These are phyloP conservation scores for Odontomachus brunneus DNA, from an alignment of 1,140 invertebrate genomes.

Conservation along the genomic window DNA sequence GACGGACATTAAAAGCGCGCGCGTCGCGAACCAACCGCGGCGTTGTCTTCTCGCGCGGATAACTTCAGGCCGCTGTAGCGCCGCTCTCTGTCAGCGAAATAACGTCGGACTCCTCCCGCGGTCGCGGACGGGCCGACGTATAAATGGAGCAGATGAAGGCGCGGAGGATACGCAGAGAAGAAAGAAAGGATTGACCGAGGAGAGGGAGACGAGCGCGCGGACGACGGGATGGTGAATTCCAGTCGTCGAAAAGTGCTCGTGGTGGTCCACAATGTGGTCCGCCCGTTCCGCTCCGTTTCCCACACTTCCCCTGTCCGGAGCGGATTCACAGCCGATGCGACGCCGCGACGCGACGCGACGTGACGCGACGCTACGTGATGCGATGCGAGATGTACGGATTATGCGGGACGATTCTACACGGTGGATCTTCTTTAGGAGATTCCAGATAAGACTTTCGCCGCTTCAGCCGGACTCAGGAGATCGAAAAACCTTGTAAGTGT, in stretches of 20 bases:
- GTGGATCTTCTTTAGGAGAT: not conserved
- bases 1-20: conserved; percentile 48
- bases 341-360: not conserved
- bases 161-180: conserved; percentile 6
- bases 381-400: not conserved
- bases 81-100: not conserved
- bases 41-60: not conserved
- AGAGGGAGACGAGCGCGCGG: conserved; percentile 19
- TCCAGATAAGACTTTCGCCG: not conserved
- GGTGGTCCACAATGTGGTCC: not conserved
- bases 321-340: not conserved
- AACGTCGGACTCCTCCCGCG: conserved; percentile 31
- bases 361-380: not conserved
- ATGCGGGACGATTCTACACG: not conserved
- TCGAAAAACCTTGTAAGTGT: not conserved
- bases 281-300: not conserved
- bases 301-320: not conserved
- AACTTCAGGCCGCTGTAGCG: not conserved
- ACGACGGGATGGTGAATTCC: conserved; percentile 46
- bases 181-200: conserved; percentile 14
- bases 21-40: conserved; percentile 14
- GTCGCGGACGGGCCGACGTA: conserved; percentile 47
- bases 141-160: conserved; percentile 24
- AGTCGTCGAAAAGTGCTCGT: not conserved
- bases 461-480: not conserved